Conservation (phyloP, 2,888 invertebrate genomes). For the Malthinus flaveolus region DNA sequence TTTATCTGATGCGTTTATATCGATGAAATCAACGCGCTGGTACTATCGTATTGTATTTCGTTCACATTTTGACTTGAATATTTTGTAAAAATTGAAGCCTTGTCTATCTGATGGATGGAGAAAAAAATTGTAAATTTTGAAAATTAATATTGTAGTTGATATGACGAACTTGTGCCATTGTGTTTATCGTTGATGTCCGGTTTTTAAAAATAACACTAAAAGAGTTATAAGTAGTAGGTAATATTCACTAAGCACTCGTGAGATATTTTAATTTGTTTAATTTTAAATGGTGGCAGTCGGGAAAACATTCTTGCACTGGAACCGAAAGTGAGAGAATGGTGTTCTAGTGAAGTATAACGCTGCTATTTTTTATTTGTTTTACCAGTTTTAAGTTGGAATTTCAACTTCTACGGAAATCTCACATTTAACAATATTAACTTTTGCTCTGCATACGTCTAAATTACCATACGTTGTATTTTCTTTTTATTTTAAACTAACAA, state of each 20-base stretch:
- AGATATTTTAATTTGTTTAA: slow-evolving; percentile 32
- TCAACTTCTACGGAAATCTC: slow-evolving; percentile 52
- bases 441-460: slow-evolving; percentile 44
- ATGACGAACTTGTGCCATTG: slow-evolving; percentile 51
- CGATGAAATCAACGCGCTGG: too few relatives aligned
- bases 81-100: too few relatives aligned
- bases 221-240: slow-evolving; percentile 27
- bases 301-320: slow-evolving; percentile 47
- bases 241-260: slow-evolving; percentile 50
- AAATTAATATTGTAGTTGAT: slow-evolving; percentile 46
- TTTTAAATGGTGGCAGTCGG: slow-evolving; percentile 49
- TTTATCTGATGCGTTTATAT: too few relatives aligned
- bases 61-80: too few relatives aligned
- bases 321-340: slow-evolving; percentile 40
- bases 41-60: background rate
- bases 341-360: slow-evolving; percentile 38
- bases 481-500: slow-evolving; percentile 23
- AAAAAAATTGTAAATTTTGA: slow-evolving; percentile 32
- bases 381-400: slow-evolving; percentile 44
- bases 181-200: slow-evolving; percentile 45
- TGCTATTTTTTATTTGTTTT: slow-evolving; percentile 26
- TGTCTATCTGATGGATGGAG: slow-evolving; percentile 16
- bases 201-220: slow-evolving; percentile 47
- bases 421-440: slow-evolving; percentile 51
- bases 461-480: slow-evolving; percentile 35